Percentiles rank a stretch among this genome's conserved stretches.
Evolutionary conservation across 2,113 vertebrate genomes (phyloP).

Genomic region (Struthio camelus): DNA sequence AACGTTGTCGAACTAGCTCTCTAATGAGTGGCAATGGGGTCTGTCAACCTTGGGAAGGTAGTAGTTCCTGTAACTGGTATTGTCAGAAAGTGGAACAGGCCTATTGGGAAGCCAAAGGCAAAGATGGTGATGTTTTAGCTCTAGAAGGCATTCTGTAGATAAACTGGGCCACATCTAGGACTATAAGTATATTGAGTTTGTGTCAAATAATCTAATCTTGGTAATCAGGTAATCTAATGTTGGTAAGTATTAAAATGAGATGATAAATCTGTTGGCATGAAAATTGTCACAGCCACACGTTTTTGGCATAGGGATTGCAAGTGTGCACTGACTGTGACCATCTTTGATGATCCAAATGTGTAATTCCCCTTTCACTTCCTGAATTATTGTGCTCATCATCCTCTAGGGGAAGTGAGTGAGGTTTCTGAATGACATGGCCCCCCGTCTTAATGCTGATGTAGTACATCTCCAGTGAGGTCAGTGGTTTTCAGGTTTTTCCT

Average conservation of each 20-base stretch:
- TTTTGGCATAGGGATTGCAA: background rate
- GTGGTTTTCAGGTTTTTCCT: too few species aligned
- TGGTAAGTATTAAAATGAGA: background rate
- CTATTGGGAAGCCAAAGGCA: background rate
- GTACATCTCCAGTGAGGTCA: background rate
- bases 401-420: background rate
- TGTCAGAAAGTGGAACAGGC: background rate
- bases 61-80: background rate
- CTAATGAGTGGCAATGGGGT: background rate
- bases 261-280: background rate
- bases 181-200: background rate
- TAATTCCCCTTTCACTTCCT: background rate
- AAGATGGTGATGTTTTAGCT: background rate
- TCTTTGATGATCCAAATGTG: background rate
- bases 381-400: background rate
- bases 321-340: background rate
- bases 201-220: background rate
- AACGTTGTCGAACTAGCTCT: background rate
- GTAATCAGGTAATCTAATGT: too few species aligned
- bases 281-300: background rate
- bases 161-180: background rate
- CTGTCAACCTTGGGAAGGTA: background rate
- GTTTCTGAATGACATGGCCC: background rate
- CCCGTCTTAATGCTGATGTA: background rate
- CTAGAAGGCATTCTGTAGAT: background rate